Evolutionary conservation across 2,888 invertebrate genomes (phyloP), one percentile per base, ranked within the genome.

Genomic region (Drosophila macrospina): DNA sequence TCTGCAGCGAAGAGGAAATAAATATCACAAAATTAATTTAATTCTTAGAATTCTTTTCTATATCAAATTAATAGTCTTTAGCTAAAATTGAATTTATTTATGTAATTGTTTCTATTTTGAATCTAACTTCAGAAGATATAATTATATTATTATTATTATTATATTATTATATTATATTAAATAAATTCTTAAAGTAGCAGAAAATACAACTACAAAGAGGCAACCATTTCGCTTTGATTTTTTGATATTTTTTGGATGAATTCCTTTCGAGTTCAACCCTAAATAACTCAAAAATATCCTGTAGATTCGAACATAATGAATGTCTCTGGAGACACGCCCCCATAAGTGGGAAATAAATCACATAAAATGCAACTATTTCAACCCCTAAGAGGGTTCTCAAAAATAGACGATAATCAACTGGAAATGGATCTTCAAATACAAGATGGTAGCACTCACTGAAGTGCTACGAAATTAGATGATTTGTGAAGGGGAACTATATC

Each of bases 381-480:
- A 54, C 52, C 52, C 39, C 20, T 20, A 30, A 41, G 6, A 7
- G 11, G 3, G 8, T 8, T 5, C 4, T 30, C 30, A 20, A 54
- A 54, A 32, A 41, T 54, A 54, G 41, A 16, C 30, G 39, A n/a
- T 28, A 52, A 52, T 39, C 28, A 39, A 39, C 16, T 30, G 1
- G 16, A 1, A 51, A 41, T 8, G n/a, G 4, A n/a, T 5, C 16
- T 16, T 10, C 20, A 42, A 24, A 41, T 16, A 39, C 10, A 65
- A 32, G 32, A 64, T 64, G 48, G 48, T 4, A 15, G 42, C 2
- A 2, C 11, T 59, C n/a, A 24, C 5, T 30, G 20, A 11, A 20
- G 20, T 11, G 41, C 3, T 11, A 13, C 1, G 10, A 30, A 30
- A 30, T 7, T n/a, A n/a, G n/a, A n/a, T n/a, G n/a, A n/a, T n/a